Evolutionary conservation across 2,797 vertebrate genomes (phyloP).

Genomic region (Decapterus maruadsi): DNA sequence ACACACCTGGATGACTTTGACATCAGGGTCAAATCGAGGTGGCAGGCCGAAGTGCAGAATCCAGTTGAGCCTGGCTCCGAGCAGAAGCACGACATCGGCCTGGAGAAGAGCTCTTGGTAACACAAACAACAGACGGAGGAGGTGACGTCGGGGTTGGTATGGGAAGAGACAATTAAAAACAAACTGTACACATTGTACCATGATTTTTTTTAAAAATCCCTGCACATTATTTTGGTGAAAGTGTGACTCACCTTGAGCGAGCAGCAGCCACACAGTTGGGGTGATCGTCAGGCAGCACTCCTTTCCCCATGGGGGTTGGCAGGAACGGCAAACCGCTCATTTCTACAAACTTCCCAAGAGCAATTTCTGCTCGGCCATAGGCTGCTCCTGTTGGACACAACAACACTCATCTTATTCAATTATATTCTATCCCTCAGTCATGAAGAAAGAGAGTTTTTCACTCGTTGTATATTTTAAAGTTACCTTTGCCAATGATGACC

Average conservation of each 20-base stretch:
- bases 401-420: background rate
- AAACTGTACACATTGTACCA: background rate
- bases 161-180: background rate
- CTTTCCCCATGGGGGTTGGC: conserved; percentile 98
- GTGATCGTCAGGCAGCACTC: conserved; percentile 94
- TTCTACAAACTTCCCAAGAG: conserved; percentile 89
- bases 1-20: conserved; percentile 94
- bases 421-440: background rate
- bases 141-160: background rate
- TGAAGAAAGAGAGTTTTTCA: background rate
- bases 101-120: conserved; percentile 90
- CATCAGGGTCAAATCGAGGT: conserved; percentile 90
- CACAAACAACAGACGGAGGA: background rate
- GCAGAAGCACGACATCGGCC: conserved; percentile 93
- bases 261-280: conserved; percentile 93
- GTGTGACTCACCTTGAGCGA: conserved; percentile 89
- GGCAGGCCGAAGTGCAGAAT: conserved; percentile 97
- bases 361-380: conserved; percentile 89
- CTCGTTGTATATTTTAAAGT: background rate
- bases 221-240: background rate
- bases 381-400: conserved; percentile 89
- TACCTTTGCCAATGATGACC: conserved; percentile 96
- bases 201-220: background rate
- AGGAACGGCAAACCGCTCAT: conserved; percentile 91
- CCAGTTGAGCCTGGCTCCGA: conserved; percentile 98